A percentile compares a stretch with the other conserved stretches of the same genome.
Evolutionary conservation across 2,113 vertebrate species (phyloP).

Genomic region (Anoura caudifer): DNA sequence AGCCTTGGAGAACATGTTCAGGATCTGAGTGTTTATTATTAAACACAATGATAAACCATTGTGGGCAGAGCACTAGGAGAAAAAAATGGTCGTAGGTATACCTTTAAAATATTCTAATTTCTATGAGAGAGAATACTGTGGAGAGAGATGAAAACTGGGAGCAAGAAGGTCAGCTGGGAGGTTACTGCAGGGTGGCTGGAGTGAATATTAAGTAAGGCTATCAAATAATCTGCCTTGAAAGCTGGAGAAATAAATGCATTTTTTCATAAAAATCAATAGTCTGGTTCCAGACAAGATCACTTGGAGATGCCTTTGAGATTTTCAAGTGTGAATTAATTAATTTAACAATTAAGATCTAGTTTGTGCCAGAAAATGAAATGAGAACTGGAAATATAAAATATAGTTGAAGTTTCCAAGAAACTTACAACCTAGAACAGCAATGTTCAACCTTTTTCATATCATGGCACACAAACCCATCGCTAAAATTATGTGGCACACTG

Average conservation of each 20-base stretch:
- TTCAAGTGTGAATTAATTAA: background rate
- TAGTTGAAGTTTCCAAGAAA: background rate
- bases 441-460: too few relatives aligned
- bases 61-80: background rate
- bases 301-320: background rate
- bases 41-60: background rate
- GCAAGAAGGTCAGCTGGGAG: background rate
- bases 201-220: background rate
- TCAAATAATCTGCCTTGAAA: background rate
- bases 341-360: background rate
- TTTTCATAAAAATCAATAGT: background rate
- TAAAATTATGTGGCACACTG: too few relatives aligned
- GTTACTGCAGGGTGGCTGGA: background rate
- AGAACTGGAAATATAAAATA: background rate
- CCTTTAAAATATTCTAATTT: background rate
- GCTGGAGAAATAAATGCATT: background rate
- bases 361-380: background rate
- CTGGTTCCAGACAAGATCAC: background rate
- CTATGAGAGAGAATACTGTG: background rate
- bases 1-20: background rate
- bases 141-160: background rate
- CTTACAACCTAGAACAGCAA: background rate
- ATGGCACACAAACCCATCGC: too few relatives aligned
- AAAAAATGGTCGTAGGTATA: background rate
- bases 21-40: background rate